Evolutionary conservation across 1,140 invertebrate genomes (phyloP).

Genomic region (Trichomalopsis sarcophagae): DNA sequence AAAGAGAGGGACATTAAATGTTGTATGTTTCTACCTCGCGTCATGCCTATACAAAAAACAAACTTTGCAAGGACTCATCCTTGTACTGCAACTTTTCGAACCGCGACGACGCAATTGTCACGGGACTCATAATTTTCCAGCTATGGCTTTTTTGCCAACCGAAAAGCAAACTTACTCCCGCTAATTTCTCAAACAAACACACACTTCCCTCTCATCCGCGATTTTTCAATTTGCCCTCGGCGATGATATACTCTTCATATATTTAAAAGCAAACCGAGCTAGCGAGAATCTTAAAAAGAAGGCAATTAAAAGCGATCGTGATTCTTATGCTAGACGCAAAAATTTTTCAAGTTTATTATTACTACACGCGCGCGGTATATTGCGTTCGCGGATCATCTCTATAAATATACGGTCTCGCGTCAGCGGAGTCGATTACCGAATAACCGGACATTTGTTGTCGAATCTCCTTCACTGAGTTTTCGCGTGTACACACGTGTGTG

Average conservation of each 20-base stretch:
- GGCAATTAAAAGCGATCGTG: conserved; percentile 21
- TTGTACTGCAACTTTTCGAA: too few relatives aligned
- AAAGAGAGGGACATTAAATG: too few relatives aligned
- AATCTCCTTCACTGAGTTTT: neutral
- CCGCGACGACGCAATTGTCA: neutral
- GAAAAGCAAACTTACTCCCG: neutral
- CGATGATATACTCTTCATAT: neutral
- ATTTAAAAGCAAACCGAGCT: neutral
- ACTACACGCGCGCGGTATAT: conserved; percentile 11
- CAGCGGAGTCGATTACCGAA: conserved; percentile 41
- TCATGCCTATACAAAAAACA: too few relatives aligned
- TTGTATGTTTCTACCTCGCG: neutral
- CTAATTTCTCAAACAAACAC: neutral
- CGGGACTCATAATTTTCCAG: neutral
- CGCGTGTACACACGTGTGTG: neutral
- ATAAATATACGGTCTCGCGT: conserved; percentile 62
- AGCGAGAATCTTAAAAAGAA: neutral
- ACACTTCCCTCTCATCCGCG: neutral
- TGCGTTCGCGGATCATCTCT: conserved; percentile 60
- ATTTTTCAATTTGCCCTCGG: neutral
- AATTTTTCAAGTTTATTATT: conserved; percentile 50
- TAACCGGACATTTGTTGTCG: conserved; percentile 33
- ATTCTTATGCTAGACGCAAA: conserved; percentile 28
- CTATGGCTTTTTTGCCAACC: neutral
- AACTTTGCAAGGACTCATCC: too few relatives aligned